Percentiles rank a stretch among this genome's conserved stretches.
phyloP scores from a whole-genome alignment of 2,113 vertebrate genomes.

The Myrmophylax atrothorax region DNA sequence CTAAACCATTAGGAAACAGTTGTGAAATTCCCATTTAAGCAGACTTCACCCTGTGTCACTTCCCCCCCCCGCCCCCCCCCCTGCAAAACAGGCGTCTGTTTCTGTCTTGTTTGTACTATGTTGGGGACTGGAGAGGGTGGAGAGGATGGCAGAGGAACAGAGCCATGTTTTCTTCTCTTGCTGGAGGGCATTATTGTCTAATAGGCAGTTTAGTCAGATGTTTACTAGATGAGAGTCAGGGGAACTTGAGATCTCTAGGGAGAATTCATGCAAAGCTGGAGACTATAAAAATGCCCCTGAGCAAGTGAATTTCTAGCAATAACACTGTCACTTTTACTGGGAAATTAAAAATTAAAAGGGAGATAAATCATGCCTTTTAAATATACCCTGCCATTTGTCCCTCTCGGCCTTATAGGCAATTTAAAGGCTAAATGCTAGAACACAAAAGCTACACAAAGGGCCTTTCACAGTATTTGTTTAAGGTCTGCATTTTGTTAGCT shows the following conservation, averaged over 20 bases:
- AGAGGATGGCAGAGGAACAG: background rate
- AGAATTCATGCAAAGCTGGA: conserved; percentile 45
- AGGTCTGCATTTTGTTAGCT: background rate
- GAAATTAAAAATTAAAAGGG: conserved; percentile 63
- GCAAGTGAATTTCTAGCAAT: conserved; percentile 41
- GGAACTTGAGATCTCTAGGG: conserved; percentile 41
- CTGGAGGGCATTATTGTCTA: conserved; percentile 33
- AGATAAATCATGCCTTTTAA: conserved; percentile 18
- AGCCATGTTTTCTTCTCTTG: background rate
- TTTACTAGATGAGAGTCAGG: conserved; percentile 49
- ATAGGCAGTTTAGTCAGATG: conserved; percentile 65
- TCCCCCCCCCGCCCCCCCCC: background rate
- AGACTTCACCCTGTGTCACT: background rate
- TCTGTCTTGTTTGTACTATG: background rate
- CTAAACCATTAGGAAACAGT: background rate
- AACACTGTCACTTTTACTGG: background rate
- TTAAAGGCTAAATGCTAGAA: background rate
- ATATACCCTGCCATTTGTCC: background rate
- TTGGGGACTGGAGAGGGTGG: background rate
- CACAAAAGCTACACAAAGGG: background rate
- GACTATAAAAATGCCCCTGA: conserved; percentile 47
- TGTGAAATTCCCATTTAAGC: background rate
- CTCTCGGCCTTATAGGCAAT: background rate
- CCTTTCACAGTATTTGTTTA: background rate
- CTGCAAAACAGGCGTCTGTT: background rate